Percentiles rank a stretch among this genome's conserved stretches.
Conservation (phyloP, 1,140 invertebrate species). For the Drosophila gunungcola region DNA sequence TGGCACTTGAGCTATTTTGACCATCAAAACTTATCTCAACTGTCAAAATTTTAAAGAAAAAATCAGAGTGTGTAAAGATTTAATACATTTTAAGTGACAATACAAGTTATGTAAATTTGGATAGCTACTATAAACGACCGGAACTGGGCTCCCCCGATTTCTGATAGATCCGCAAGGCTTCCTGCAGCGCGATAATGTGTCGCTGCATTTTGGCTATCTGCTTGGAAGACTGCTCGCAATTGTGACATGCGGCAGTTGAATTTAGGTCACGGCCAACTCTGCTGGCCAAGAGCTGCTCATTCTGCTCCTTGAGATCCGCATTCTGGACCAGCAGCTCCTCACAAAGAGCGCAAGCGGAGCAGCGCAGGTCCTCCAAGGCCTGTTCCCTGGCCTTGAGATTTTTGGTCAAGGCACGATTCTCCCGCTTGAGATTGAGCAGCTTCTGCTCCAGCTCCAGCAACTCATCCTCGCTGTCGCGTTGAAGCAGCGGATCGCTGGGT, state of each 20-base stretch:
- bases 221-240: slow-evolving; percentile 17
- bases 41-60: too few relatives aligned
- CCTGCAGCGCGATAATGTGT: slow-evolving; percentile 12
- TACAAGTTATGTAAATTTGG: neutral
- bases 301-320: slow-evolving; percentile 34
- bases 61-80: too few relatives aligned
- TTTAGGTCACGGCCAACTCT: neutral
- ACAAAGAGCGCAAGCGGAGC: slow-evolving; percentile 27
- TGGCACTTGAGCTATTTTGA: too few relatives aligned
- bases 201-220: slow-evolving; percentile 25
- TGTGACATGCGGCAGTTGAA: neutral
- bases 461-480: slow-evolving; percentile 61
- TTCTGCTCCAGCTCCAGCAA: slow-evolving; percentile 69
- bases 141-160: neutral
- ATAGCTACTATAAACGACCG: neutral
- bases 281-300: slow-evolving; percentile 16
- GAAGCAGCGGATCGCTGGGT: slow-evolving; percentile 11
- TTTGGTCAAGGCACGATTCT: slow-evolving; percentile 50
- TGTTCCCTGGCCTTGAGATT: slow-evolving; percentile 37
- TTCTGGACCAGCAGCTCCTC: slow-evolving; percentile 41
- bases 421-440: slow-evolving; percentile 66
- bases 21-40: too few relatives aligned
- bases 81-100: neutral
- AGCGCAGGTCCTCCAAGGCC: slow-evolving; percentile 29
- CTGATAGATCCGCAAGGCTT: neutral